Percentiles rank a stretch among this genome's conserved stretches.
Evolutionary conservation across 2,113 vertebrate species (phyloP).

Genomic region (Eupsittula cactorum): DNA sequence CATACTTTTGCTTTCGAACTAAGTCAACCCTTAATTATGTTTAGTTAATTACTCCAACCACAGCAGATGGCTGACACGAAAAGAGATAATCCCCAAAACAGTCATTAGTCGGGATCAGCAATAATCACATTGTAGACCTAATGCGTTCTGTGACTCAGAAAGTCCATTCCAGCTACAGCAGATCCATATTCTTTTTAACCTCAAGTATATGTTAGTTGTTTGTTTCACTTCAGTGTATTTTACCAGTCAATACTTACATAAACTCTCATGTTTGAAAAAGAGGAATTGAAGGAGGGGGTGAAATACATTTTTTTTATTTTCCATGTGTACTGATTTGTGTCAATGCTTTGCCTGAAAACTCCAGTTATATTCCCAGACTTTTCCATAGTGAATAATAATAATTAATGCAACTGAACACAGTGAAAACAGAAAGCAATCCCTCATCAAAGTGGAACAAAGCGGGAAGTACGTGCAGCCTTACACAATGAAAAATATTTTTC

Average conservation of each 20-base stretch:
- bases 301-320: background rate
- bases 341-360: background rate
- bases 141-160: constrained; percentile 62
- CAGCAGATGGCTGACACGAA: constrained; percentile 90
- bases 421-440: background rate
- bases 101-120: constrained; percentile 90
- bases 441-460: background rate
- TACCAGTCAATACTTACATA: background rate
- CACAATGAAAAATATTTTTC: background rate
- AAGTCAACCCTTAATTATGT: constrained; percentile 49
- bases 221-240: background rate
- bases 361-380: background rate
- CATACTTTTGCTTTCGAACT: constrained; percentile 37
- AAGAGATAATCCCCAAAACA: constrained; percentile 87
- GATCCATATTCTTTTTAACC: background rate
- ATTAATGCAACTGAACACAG: background rate
- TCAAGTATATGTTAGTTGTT: background rate
- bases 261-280: background rate
- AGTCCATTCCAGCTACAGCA: background rate
- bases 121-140: constrained; percentile 86
- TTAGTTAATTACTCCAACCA: constrained; percentile 65
- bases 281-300: background rate
- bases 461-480: background rate
- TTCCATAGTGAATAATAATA: background rate
- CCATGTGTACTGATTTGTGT: background rate